Base-by-base conservation (phyloP, 2,888 invertebrate species). In the Pseudococcus jackbeardsleyi region DNA sequence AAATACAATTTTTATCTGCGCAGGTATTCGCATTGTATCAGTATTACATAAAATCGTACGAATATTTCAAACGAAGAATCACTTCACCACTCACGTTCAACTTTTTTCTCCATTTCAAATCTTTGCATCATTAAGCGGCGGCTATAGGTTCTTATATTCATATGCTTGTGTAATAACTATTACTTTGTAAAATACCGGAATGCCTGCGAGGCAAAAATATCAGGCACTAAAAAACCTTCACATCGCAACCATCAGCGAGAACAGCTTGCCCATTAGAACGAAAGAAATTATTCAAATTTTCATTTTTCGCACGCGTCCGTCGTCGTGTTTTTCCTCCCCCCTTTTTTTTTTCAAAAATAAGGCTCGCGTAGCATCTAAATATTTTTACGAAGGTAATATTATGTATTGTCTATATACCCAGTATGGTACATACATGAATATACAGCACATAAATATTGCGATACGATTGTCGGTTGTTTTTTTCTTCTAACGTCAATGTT, bases 121-220 rank as follows among this genome's bases (percentile, higher is more conserved):
- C 33, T 82, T 46, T 82, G 46, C 79, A 46, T 79, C 79, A 46
- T 82, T 82, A 42, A 82, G 42, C 79, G 79, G 39, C 8, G 79
- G 39, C 8, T 82, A 72, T 33, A 39, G 33, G 64, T 33, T 72
- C 17, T 72, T 17, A 33, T 33, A 33, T 33, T 72, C 46, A 46
- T 82, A 82, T 82, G 46, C 46, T 82, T 82, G 79, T 82, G 79
- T 82, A 82, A 82, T 82, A 42, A 22, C 79, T 46, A 82, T 82
- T 82, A 82, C 79, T 82, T 82, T 82, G 79, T 82, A 82, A 82
- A 39, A 82, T 82, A 46, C 79, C 79, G 79, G 79, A 82, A 46
- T 82, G 79, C 22, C 79, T 46, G 42, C 79, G 19, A 46, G 79
- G 79, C 42, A 79, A 79, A 79, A 79, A 79, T 26, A n/a, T n/a